Evolutionary conservation across 1,140 invertebrate species (phyloP), one percentile per base, ranked within the genome.

Genomic region (Drosophila ambigua): DNA sequence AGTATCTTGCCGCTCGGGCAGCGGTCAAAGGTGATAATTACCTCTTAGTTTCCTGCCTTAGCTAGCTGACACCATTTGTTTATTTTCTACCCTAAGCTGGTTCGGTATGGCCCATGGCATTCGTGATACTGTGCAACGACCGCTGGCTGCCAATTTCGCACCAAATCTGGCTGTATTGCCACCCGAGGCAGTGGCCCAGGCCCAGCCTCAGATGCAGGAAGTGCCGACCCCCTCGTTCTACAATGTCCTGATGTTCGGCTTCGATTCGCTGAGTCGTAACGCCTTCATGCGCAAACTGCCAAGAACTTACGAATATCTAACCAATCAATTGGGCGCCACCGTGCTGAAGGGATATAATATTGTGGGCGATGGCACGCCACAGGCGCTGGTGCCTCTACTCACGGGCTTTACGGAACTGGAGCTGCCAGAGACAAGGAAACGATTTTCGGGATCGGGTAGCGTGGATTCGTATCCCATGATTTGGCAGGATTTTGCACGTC

Each of bases 341-440:
- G 93, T 97, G 5, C 90, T 98, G 1, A 93, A 97, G 84, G 96
- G 97, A 65, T 97, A 98, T 76, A 98, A 98, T 83, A 98, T 98
- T 58, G 95, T 99, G 2, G 98, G 98, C 0, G 98, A 99, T 92
- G 98, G 98, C 0, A 99, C 98, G 0, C 97, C 98, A 0, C 97
- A 98, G 79, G 97, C 98, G 0, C 92, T 98, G 16, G 97, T 98
- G 43, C 98, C 98, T 0, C 96, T 99, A 48, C 92, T 99, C 0
- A 98, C 98, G 0, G 96, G 97, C 13, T 95, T 96, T 91, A 98
- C 96, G 0, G 98, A 99, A 92, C 88, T 96, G 5, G 98, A 98
- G 92, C 91, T 98, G 24, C 97, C 97, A 0, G 96, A 98, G 79
- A 96, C 96, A 1, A 93, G 98, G 49, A 97, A 96, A 90, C 94